Base-by-base conservation (phyloP, 2,113 vertebrate species). In the Cairina moschata region DNA sequence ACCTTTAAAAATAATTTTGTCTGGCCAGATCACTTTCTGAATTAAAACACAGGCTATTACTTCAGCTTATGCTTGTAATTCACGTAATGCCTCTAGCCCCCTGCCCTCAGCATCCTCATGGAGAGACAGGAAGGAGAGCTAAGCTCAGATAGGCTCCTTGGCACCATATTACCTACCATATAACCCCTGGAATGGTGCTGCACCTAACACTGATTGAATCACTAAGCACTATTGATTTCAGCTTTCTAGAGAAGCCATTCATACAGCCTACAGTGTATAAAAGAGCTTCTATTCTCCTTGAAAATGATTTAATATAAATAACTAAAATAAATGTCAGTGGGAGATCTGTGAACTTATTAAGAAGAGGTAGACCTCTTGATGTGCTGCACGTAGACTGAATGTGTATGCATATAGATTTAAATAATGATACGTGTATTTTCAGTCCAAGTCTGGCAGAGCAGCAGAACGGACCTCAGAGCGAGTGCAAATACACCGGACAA, bases 241-340 rank as follows among this genome's bases (percentile, higher is more conserved):
- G 79, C 85, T 96, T 95, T 96, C 83, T 76, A 69, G 85, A 88
- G 93, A 72, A 95, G 66, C 63, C 80, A 90, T 94, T 96, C 91
- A 95, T 95, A 69, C 58, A 77, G 78, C 74, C 81, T 59, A 83
- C 50, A 71, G 74, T 71, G 56, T 91, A 95, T 74, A 91, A 96
- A 92, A 93, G 95, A 93, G 81, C 93, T 95, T 94, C 93, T 97
- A 84, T 97, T 96, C 93, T 92, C 77, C 88, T 90, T 85, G 76
- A 95, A 97, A 94, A 90, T 95, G 46, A 91, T 96, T 95, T 96
- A 95, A 95, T 95, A 90, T 91, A 94, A 96, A 92, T 94, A 95
- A 94, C 86, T 91, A 89, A 95, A 96, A 94, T 94, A 96, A 95
- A 96, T 93, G 86, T 85, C 93, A 93, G 89, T 93, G 78, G 94